These are phyloP conservation scores for Ypsolopha sequella DNA, from an alignment of 2,888 invertebrate genomes.

Conservation along the genomic window DNA sequence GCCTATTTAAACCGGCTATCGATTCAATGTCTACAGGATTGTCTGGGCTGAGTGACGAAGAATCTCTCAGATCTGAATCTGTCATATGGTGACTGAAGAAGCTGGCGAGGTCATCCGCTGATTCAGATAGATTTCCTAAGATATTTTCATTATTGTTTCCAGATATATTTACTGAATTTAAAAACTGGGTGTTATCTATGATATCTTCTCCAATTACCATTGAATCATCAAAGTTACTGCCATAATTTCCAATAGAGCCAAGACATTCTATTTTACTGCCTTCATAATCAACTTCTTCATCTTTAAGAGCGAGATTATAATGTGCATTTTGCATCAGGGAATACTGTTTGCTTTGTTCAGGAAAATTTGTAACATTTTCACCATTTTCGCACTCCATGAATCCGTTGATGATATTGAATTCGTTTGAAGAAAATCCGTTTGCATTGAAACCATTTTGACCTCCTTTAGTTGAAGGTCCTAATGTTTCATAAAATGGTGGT, in stretches of 20 bases:
- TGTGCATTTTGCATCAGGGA: slow-evolving; percentile 86
- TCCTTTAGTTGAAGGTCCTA: slow-evolving; percentile 74
- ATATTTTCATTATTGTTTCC: slow-evolving; percentile 80
- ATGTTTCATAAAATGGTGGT: slow-evolving; percentile 90
- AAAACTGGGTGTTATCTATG: slow-evolving; percentile 86
- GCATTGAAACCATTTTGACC: slow-evolving; percentile 82
- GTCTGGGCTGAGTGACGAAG: slow-evolving; percentile 79
- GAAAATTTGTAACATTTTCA: slow-evolving; percentile 64
- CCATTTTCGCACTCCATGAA: slow-evolving; percentile 84
- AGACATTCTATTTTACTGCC: slow-evolving; percentile 81
- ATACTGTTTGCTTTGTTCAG: slow-evolving; percentile 78
- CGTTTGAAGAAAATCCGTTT: slow-evolving; percentile 74
- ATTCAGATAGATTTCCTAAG: slow-evolving; percentile 83
- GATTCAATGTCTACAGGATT: slow-evolving; percentile 79
- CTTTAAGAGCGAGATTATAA: slow-evolving; percentile 83
- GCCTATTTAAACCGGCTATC: slow-evolving; percentile 76
- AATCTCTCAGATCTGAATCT: slow-evolving; percentile 76
- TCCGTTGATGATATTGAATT: slow-evolving; percentile 77
- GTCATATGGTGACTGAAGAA: slow-evolving; percentile 80
- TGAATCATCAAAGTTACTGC: slow-evolving; percentile 79
- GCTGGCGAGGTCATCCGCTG: slow-evolving; percentile 81
- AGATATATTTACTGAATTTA: slow-evolving; percentile 82
- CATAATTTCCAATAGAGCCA: slow-evolving; percentile 69
- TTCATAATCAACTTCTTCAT: slow-evolving; percentile 85
- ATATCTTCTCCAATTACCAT: slow-evolving; percentile 86